phyloP scores from a whole-genome alignment of 2,797 vertebrate species.

The Arnoldichthys spilopterus region DNA sequence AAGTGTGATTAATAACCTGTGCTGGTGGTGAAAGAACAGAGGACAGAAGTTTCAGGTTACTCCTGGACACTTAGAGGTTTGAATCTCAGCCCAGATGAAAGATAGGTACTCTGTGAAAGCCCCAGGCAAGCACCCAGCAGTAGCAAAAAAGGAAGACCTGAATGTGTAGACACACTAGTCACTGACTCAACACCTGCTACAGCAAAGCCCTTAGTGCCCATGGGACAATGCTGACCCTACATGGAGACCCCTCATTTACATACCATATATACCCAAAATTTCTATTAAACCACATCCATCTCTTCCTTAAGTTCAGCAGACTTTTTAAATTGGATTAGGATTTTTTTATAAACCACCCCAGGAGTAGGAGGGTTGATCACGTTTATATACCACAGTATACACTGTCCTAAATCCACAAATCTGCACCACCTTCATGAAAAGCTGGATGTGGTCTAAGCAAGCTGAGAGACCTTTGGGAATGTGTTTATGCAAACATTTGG shows the following conservation, averaged over 20 bases:
- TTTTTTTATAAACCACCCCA: too few relatives aligned
- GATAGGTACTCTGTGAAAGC: background rate
- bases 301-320: too few relatives aligned
- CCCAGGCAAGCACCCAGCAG: background rate
- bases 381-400: too few relatives aligned
- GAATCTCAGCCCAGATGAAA: conserved; percentile 5
- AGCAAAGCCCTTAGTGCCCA: background rate
- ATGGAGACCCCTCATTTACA: background rate
- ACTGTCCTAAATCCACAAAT: too few relatives aligned
- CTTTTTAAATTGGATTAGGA: too few relatives aligned
- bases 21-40: background rate
- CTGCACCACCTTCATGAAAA: too few relatives aligned
- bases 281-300: too few relatives aligned
- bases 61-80: background rate
- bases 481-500: too few relatives aligned
- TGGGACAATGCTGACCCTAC: background rate
- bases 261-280: background rate
- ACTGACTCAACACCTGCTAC: too few relatives aligned
- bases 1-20: conserved; percentile 33
- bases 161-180: conserved; percentile 3
- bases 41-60: background rate
- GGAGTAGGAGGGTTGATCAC: too few relatives aligned
- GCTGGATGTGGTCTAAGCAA: too few relatives aligned
- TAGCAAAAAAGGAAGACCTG: background rate
- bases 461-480: too few relatives aligned